Evolutionary conservation across 2,888 invertebrate species (phyloP), one percentile per base, ranked within the genome.

Genomic region (Sphecodes monilicornis): DNA sequence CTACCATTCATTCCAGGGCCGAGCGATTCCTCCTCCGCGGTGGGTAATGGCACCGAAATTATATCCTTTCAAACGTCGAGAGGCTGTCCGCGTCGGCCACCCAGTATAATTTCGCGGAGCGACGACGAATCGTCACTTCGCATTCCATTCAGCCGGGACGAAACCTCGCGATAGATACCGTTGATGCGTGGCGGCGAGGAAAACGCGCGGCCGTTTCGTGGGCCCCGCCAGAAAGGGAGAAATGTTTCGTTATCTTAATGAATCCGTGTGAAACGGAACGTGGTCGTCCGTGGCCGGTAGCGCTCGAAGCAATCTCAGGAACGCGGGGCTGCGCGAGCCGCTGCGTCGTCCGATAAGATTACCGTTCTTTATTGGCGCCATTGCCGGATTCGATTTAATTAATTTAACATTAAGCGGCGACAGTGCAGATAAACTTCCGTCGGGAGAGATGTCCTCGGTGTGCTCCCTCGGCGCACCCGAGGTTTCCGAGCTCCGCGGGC

Each of bases 51-150:
- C 70, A 69, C 79, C 86, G 78, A 89, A 86, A 89, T 88, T 88
- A 89, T 85, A 88, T 85, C 80, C 89, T 79, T 84, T 83, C 80
- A 76, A 85, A 80, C 81, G 73, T 66, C 43, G 68, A 64, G 68
- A 64, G 79, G 64, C 80, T 76, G 74, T 66, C 76, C 64, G 60
- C 46, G 36, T 39, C 68, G 80, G 80, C 77, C 83, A 89, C 87
- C 83, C 89, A 78, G 87, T 84, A 77, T 80, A 89, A 88, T 90
- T 87, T 86, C 78, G 22, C 68, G 54, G 1, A 68, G 82, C 74
- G 83, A 86, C 87, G 87, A 88, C 88, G 86, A 88, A 90, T 91
- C 91, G 91, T 90, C 91, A 86, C 86, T 82, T 90, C 86, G 88
- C 91, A 91, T 91, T 91, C 90, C 90, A 84, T 86, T 90, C 70